Base-by-base conservation (phyloP, 2,888 invertebrate species). In the Hyposoter dolosus region DNA sequence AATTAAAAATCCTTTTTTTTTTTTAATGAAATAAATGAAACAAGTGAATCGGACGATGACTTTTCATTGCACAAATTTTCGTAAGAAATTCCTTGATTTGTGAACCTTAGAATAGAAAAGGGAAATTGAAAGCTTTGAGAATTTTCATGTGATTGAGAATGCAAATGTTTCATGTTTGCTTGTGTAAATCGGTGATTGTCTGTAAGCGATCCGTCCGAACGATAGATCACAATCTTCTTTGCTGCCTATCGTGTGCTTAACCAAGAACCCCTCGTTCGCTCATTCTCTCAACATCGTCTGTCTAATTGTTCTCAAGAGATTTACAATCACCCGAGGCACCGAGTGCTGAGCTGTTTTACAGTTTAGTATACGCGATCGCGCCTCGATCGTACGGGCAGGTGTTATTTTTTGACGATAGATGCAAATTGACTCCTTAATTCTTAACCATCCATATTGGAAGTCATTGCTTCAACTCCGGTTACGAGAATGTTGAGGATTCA, bases 271-370 rank as follows among this genome's bases (percentile, higher is more conserved):
- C 50, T 19, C 74, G 32, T 60, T 81, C 60, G 17, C 47, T 23
- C 71, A 56, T 66, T 65, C 66, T 82, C 76, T 32, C 77, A 56
- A 66, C 82, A 87, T 87, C 85, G 85, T 85, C 69, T 50, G 75
- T 85, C 87, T 84, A 87, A 87, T 87, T 87, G 85, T 83, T 85
- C 80, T 80, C 83, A 75, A 83, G 87, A 81, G 83, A 87, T 87
- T 87, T 87, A 87, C 82, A 84, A 78, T 82, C 74, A 78, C 81
- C 84, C 60, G 28, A 35, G 47, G 60, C 60, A 32, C 76, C 45
- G 63, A 77, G 72, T 56, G 65, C 45, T 72, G 79, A 23, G 65
- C 60, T 82, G 63, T 69, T 76, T 35, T 23, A 60, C 60, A 7
- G 28, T 56, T 56, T 56, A 23, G 28, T 80, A 19, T 80, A 68